Percentiles rank a stretch among this genome's conserved stretches.
Conservation (phyloP, 2,888 invertebrate species). For the Drosophila kambysellisi region DNA sequence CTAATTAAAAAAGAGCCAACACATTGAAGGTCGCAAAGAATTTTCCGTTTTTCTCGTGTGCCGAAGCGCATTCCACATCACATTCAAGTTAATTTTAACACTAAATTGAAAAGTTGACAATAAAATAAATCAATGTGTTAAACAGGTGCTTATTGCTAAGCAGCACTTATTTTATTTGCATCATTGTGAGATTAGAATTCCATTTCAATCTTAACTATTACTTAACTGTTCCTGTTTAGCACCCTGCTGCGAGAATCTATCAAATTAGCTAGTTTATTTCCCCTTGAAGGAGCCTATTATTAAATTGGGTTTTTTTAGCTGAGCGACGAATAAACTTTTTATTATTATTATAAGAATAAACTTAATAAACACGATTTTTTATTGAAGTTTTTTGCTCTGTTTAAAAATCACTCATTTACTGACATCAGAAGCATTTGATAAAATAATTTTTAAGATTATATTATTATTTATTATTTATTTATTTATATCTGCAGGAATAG, state of each 20-base stretch:
- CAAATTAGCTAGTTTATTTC: conserved; percentile 8
- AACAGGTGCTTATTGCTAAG: conserved; percentile 3
- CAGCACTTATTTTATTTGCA: conserved; percentile 19
- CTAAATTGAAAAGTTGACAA: conserved; percentile 8
- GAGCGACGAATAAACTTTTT: too few relatives aligned
- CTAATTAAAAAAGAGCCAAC: conserved; percentile 43
- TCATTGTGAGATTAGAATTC: background rate
- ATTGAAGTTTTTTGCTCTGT: background rate
- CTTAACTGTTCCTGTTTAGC: conserved; percentile 33
- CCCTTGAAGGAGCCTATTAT: background rate
- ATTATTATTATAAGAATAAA: background rate
- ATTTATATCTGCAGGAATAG: background rate
- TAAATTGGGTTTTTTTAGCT: too few relatives aligned
- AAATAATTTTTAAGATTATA: background rate
- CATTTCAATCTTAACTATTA: conserved; percentile 12
- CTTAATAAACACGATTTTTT: background rate
- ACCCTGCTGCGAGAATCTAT: conserved; percentile 31
- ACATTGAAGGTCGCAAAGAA: conserved; percentile 23
- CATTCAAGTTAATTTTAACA: background rate
- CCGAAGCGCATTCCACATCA: background rate
- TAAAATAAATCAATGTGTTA: conserved; percentile 10
- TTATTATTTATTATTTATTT: background rate
- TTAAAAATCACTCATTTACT: background rate
- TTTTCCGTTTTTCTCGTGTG: background rate
- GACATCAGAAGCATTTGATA: background rate